These are phyloP conservation scores for Vulpes lagopus DNA, from an alignment of 2,113 vertebrate species.

Conservation along the genomic window DNA sequence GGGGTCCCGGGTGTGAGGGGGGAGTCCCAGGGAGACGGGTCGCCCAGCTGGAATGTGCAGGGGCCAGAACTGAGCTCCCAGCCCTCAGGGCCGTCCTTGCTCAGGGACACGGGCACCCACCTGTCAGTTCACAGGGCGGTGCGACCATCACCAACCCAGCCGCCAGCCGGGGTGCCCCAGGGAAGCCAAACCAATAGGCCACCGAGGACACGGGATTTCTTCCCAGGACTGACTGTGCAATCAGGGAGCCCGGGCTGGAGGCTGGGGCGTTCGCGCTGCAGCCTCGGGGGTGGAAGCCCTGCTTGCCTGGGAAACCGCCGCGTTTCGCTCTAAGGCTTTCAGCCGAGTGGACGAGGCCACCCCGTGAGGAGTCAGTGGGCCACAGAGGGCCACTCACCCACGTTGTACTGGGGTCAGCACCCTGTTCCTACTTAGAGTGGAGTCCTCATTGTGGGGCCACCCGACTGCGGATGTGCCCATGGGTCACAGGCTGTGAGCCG, in stretches of 20 bases:
- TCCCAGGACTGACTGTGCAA: not conserved
- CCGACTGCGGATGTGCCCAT: no score
- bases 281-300: not conserved
- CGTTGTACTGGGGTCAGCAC: not conserved
- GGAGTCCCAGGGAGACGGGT: not conserved
- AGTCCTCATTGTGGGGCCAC: not conserved
- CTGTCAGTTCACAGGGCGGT: not conserved
- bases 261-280: not conserved
- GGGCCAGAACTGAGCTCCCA: not conserved
- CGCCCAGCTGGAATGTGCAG: fast-evolving
- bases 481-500: not conserved
- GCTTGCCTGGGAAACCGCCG: not conserved
- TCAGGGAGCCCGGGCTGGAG: not conserved
- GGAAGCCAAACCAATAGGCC: not conserved
- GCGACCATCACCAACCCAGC: no score
- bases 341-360: not conserved
- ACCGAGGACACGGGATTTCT: not conserved
- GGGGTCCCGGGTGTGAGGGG: not conserved
- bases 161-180: not conserved
- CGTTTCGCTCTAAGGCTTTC: not conserved
- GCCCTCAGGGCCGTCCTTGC: not conserved
- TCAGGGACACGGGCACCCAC: no score
- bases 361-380: not conserved
- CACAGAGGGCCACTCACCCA: not conserved
- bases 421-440: not conserved